phyloP scores from a whole-genome alignment of 2,888 invertebrate species.

The Urechis unicinctus region DNA sequence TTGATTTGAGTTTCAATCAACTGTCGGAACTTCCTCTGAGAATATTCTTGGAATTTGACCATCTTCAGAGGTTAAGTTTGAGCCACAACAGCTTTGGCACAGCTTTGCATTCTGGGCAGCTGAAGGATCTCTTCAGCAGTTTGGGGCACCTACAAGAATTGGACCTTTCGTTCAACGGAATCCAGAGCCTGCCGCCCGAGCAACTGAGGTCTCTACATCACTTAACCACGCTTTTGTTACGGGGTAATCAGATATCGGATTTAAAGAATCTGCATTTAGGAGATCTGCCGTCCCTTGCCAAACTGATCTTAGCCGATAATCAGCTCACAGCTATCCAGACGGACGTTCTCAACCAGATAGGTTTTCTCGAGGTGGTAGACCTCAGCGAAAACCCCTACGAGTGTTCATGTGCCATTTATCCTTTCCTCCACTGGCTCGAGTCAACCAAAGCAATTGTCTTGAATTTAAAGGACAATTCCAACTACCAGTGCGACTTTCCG shows the following conservation, averaged over 20 bases:
- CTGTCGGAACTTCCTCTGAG: slow-evolving; percentile 9
- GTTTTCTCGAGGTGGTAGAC: slow-evolving; percentile 22
- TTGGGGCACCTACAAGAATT: slow-evolving; percentile 12
- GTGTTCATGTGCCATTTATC: slow-evolving; percentile 18
- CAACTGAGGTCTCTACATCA: slow-evolving; percentile 12
- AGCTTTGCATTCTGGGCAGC: slow-evolving; percentile 4
- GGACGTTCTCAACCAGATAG: slow-evolving; percentile 11
- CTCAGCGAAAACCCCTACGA: slow-evolving; percentile 20
- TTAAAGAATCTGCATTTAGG: slow-evolving; percentile 11
- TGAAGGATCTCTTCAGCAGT: slow-evolving; percentile 9
- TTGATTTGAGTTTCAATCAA: slow-evolving; percentile 20
- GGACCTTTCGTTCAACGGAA: slow-evolving; percentile 11
- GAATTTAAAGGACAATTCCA: slow-evolving; percentile 4
- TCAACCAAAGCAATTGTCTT: slow-evolving; percentile 17
- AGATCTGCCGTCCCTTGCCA: slow-evolving; percentile 14
- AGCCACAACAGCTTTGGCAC: slow-evolving; percentile 11
- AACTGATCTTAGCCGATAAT: slow-evolving; percentile 19
- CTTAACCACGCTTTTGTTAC: slow-evolving; percentile 20
- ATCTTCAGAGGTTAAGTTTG: slow-evolving; percentile 10
- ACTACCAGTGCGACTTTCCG: slow-evolving; percentile 18
- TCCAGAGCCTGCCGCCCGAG: slow-evolving; percentile 1
- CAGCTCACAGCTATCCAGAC: slow-evolving; percentile 11
- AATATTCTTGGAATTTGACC: slow-evolving; percentile 10
- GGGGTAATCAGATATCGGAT: slow-evolving; percentile 13
- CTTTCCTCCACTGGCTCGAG: slow-evolving; percentile 22